Percentiles rank a stretch among this genome's conserved stretches.
Conservation (phyloP, 2,113 vertebrate species). For the Gadus chalcogrammus region DNA sequence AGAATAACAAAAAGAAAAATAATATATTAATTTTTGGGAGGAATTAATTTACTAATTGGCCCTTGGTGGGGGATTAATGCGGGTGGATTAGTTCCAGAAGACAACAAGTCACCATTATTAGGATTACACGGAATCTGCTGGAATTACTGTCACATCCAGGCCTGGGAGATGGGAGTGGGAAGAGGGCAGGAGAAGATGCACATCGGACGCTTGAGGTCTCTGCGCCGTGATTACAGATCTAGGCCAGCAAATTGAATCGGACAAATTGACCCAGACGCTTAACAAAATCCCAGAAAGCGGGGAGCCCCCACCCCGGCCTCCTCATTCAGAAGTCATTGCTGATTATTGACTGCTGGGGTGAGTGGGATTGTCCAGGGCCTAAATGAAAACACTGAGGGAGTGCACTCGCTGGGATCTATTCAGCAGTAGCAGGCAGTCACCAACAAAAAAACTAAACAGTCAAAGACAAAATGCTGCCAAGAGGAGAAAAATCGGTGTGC, state of each 20-base stretch:
- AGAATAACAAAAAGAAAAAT: constrained; percentile 17
- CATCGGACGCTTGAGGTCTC: constrained; percentile 5
- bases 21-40: constrained; percentile 23
- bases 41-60: constrained; percentile 52
- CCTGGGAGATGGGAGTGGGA: constrained; percentile 13
- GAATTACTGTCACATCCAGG: constrained; percentile 33
- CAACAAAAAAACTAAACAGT: no score
- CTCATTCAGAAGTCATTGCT: constrained; percentile 7
- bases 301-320: background rate
- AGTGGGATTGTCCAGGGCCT: background rate
- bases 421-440: background rate
- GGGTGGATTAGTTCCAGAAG: constrained; percentile 37
- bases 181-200: constrained; percentile 13
- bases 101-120: constrained; percentile 38
- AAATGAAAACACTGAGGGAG: background rate
- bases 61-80: constrained; percentile 40
- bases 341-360: constrained; percentile 11
- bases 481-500: no score
- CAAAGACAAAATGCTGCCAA: no score
- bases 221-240: constrained; percentile 13
- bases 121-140: constrained; percentile 41
- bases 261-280: constrained; percentile 10
- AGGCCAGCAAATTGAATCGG: constrained; percentile 15
- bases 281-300: constrained; percentile 14
- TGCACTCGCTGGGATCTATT: background rate